Evolutionary conservation across 2,888 invertebrate species (phyloP).

Genomic region (Fissipunctia ypsillon): DNA sequence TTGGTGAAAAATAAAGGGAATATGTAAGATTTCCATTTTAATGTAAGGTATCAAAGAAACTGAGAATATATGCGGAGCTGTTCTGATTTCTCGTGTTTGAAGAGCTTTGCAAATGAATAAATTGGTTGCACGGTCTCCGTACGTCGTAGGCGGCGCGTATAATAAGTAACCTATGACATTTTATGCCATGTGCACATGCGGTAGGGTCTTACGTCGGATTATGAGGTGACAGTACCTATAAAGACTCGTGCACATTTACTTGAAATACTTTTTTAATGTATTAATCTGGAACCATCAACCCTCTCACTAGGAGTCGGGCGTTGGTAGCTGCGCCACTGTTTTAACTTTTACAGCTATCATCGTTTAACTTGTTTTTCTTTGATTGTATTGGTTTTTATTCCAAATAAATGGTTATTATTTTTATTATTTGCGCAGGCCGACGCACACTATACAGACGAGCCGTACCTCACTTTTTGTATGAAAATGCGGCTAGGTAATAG

Average conservation of each 20-base stretch:
- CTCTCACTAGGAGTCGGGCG: no score
- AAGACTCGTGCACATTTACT: neutral
- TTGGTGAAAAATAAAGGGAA: slow-evolving; percentile 15
- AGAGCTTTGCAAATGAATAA: slow-evolving; percentile 28
- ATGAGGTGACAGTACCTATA: neutral
- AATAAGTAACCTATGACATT: slow-evolving; percentile 11
- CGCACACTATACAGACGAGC: no score
- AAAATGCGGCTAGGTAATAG: no score
- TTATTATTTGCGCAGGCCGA: no score
- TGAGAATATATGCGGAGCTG: slow-evolving; percentile 1
- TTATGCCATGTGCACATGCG: neutral
- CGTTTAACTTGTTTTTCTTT: neutral
- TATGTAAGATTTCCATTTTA: slow-evolving; percentile 42
- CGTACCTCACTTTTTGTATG: no score
- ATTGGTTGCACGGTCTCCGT: slow-evolving; percentile 21
- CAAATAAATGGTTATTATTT: no score
- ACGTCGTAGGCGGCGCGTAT: neutral
- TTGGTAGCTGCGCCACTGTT: neutral
- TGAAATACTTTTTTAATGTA: neutral
- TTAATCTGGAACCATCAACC: neutral
- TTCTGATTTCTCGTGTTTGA: slow-evolving; percentile 8
- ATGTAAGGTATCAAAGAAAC: slow-evolving; percentile 29
- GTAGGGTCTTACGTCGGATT: neutral
- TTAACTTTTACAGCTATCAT: neutral
- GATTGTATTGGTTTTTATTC: no score